phyloP scores from a whole-genome alignment of 1,140 invertebrate species.

The Dendroctonus ponderosae region DNA sequence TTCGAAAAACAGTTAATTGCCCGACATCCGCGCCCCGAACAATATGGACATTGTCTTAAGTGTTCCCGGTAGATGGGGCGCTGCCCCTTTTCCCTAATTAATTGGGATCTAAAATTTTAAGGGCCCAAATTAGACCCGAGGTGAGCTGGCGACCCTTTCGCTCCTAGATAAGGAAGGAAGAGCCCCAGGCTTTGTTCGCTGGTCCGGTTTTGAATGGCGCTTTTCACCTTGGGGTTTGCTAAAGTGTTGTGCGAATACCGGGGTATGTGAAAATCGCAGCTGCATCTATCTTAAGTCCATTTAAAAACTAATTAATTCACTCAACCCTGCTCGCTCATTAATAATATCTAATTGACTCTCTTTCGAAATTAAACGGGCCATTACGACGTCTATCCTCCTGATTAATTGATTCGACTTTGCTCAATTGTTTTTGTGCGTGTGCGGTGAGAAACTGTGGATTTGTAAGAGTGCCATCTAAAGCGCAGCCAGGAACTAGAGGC shows the following conservation, averaged over 20 bases:
- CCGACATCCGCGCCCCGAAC: background rate
- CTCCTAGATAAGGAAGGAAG: conserved; percentile 14
- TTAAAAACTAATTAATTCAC: too few species aligned
- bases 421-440: too few species aligned
- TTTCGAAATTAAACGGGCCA: too few species aligned
- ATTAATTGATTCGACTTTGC: too few species aligned
- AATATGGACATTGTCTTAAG: conserved; percentile 10
- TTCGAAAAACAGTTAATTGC: background rate
- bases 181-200: conserved; percentile 11
- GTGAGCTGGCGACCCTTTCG: background rate
- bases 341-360: too few species aligned
- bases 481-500: too few species aligned
- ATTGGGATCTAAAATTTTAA: conserved; percentile 18
- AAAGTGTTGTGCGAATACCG: background rate
- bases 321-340: too few species aligned
- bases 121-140: conserved; percentile 8
- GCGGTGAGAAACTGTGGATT: too few species aligned
- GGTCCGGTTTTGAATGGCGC: background rate
- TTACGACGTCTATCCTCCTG: too few species aligned
- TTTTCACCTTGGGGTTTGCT: conserved; percentile 4
- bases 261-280: too few species aligned
- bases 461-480: too few species aligned
- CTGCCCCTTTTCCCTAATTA: conserved; percentile 11
- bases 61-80: background rate
- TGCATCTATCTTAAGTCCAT: too few species aligned